These are phyloP conservation scores for Solenopsis invicta DNA, from an alignment of 1,140 invertebrate genomes.

Conservation along the genomic window DNA sequence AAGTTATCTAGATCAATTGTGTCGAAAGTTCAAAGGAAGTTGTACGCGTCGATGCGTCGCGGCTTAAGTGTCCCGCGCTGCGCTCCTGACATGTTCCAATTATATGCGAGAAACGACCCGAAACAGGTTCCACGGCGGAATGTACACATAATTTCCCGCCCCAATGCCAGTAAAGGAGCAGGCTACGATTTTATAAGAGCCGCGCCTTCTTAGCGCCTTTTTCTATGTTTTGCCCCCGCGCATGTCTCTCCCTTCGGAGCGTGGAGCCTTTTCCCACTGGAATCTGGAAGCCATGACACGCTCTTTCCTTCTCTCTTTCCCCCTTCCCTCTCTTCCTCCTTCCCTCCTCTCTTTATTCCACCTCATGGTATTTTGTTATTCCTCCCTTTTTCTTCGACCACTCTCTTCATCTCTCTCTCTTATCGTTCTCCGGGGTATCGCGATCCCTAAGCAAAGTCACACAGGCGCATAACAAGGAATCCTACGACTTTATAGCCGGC, in stretches of 20 bases:
- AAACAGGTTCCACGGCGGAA: slow-evolving; percentile 83
- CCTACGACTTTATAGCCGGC: slow-evolving; percentile 79
- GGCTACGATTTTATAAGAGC: slow-evolving; percentile 84
- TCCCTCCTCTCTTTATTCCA: neutral
- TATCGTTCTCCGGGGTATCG: slow-evolving; percentile 24
- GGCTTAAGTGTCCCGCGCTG: slow-evolving; percentile 62
- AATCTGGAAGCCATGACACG: slow-evolving; percentile 39
- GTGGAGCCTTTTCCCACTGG: slow-evolving; percentile 33
- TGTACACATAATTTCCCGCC: slow-evolving; percentile 84
- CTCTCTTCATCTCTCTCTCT: slow-evolving; percentile 23
- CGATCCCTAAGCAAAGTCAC: slow-evolving; percentile 44
- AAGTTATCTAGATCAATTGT: slow-evolving; percentile 11
- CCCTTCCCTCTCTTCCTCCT: neutral
- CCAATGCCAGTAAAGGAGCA: slow-evolving; percentile 82
- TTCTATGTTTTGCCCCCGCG: slow-evolving; percentile 74
- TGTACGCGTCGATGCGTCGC: slow-evolving; percentile 51
- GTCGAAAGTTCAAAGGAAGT: slow-evolving; percentile 53
- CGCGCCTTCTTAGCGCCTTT: slow-evolving; percentile 83
- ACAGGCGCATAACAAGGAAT: slow-evolving; percentile 79
- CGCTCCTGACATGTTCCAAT: slow-evolving; percentile 81
- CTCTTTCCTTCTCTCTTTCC: neutral
- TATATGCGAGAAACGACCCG: slow-evolving; percentile 82
- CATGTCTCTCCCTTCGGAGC: slow-evolving; percentile 41
- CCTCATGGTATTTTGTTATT: slow-evolving; percentile 20
- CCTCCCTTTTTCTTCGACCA: slow-evolving; percentile 22